Evolutionary conservation across 2,797 vertebrate genomes (phyloP).

Genomic region (Orientallactaga sibirica): DNA sequence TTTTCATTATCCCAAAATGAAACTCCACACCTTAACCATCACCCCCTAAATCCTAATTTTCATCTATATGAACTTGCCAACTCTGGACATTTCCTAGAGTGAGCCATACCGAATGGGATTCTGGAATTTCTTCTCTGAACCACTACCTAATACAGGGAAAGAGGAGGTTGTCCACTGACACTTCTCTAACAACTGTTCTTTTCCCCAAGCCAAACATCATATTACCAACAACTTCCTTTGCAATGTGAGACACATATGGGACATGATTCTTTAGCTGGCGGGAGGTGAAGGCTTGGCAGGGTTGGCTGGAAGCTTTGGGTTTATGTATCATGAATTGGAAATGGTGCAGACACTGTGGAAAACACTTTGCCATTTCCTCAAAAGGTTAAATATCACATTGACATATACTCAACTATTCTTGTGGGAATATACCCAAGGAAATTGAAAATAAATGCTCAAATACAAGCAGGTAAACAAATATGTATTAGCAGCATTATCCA

Average conservation of each 20-base stretch:
- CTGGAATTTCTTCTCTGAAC: neutral
- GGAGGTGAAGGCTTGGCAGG: slow-evolving; percentile 41
- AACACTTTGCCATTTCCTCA: slow-evolving; percentile 11
- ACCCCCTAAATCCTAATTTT: neutral
- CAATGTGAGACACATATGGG: neutral
- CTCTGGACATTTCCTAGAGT: neutral
- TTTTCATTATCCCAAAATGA: neutral
- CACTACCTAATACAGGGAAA: slow-evolving; percentile 1
- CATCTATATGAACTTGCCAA: neutral
- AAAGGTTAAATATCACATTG: slow-evolving; percentile 32
- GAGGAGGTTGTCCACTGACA: slow-evolving; percentile 3
- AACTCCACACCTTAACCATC: neutral
- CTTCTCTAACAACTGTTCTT: slow-evolving; percentile 48
- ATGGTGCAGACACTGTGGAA: neutral
- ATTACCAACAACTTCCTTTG: slow-evolving; percentile 55
- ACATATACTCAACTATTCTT: neutral
- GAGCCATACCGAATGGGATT: neutral
- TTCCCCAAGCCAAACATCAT: slow-evolving; percentile 28
- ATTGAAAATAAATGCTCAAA: neutral
- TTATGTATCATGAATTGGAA: neutral
- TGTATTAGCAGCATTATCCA: neutral
- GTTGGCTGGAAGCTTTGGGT: neutral
- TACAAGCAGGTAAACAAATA: neutral
- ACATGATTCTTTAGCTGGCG: slow-evolving; percentile 23
- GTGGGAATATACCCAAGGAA: neutral